These are phyloP conservation scores for Sebastes reedi DNA, from an alignment of 2,797 vertebrate genomes.

Conservation along the genomic window DNA sequence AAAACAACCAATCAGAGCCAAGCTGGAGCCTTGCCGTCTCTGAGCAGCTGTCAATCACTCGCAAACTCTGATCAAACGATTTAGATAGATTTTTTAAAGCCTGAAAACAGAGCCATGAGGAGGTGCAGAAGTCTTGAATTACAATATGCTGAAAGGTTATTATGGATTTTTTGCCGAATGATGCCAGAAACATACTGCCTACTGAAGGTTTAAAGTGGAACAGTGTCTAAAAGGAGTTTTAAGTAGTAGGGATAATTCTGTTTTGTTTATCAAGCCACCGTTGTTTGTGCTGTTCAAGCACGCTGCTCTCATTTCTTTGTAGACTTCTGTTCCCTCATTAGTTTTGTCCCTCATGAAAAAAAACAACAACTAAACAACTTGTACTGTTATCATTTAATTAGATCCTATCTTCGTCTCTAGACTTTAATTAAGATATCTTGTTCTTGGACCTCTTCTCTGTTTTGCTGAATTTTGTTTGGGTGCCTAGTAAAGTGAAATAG, in stretches of 20 bases:
- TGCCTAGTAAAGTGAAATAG: slow-evolving; percentile 10
- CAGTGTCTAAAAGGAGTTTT: neutral
- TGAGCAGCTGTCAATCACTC: too few species aligned
- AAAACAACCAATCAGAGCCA: too few species aligned
- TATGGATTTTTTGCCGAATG: too few species aligned
- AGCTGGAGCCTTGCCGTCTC: too few species aligned
- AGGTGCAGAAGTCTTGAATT: too few species aligned
- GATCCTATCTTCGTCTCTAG: slow-evolving; percentile 38
- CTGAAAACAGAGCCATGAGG: too few species aligned
- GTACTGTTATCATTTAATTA: slow-evolving; percentile 62
- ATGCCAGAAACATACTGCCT: too few species aligned
- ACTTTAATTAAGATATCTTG: slow-evolving; percentile 51
- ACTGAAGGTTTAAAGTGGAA: neutral
- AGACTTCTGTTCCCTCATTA: slow-evolving; percentile 23
- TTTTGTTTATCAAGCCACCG: neutral
- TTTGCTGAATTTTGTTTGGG: slow-evolving; percentile 23
- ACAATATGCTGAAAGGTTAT: too few species aligned
- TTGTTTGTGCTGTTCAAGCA: slow-evolving; percentile 1
- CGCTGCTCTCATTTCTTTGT: slow-evolving; percentile 1
- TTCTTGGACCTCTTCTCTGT: slow-evolving; percentile 14
- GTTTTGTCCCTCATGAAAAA: slow-evolving; percentile 17
- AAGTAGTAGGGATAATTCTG: neutral
- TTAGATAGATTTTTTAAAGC: too few species aligned
- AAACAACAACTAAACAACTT: slow-evolving; percentile 11
- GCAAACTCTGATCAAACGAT: too few species aligned